Evolutionary conservation across 30 jellyfish, hydroid and myxozoan genomes (phyloP), one percentile per base, ranked within the genome.

Genomic region (Aurelia sp.): DNA sequence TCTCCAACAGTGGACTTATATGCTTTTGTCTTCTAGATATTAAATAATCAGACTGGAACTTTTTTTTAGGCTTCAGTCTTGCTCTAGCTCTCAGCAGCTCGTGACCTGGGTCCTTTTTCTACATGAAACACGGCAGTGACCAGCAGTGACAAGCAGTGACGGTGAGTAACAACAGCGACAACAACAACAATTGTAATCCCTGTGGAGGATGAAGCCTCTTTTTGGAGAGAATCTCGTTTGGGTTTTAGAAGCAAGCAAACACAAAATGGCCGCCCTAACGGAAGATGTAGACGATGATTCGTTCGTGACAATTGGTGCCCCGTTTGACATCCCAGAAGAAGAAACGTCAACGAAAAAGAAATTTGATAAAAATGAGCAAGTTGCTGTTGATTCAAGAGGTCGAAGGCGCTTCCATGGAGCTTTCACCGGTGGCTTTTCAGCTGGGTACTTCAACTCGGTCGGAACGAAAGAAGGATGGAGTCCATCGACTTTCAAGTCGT

Each of bases 341-440:
- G 78, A 70, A 23, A 76, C 57, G 21, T 47, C 90, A 7, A 67
- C 89, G 53, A 89, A 84, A 59, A 94, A 79, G 76, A 95, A 89
- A 16, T 85, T 71, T 22, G 90, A 78, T 63, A 74, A 85, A n/a
- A 82, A 76, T 20, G 98, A 94, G 61, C 97, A 94, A 78, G 64
- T 89, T 63, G 99, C 90, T 31, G 92, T 82, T 62, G 99, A 95
- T 83, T 57, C 79, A 55, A 95, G 55, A 44, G 99, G 99, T 13
- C 74, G 99, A 31, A 84, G 97, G 62, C 90, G 99, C 11, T 96
- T 96, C 73, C 99, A 96, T 87, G 99, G 99, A 6, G 99, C 99
- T 30, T 96, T 89, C 64, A 96, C 99, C 4, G 99, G 99, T 1
- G 99, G 99, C 6, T 96, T 90, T 83, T 96, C 99, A 19, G 99